These are phyloP conservation scores for Apamea sordens DNA, from an alignment of 2,888 invertebrate species.

Conservation along the genomic window DNA sequence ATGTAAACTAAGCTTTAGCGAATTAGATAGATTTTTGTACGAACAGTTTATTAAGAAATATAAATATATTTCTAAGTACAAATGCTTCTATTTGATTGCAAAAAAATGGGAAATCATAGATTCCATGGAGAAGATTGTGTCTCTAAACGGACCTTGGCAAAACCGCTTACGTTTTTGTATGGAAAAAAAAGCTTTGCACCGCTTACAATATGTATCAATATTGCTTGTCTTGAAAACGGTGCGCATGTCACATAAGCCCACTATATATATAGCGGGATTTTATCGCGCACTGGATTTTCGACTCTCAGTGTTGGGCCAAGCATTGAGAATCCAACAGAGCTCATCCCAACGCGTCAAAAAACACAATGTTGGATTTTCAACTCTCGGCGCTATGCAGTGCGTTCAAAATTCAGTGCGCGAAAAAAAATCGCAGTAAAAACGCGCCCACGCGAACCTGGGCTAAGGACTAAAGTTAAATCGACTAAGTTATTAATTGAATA, in stretches of 20 bases:
- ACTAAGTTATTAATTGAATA: neutral
- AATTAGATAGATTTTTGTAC: slow-evolving; percentile 29
- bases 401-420: too few species aligned
- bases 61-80: slow-evolving; percentile 8
- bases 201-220: slow-evolving; percentile 31
- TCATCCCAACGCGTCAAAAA: too few species aligned
- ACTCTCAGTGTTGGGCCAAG: neutral
- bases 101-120: slow-evolving; percentile 34
- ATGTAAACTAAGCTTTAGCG: slow-evolving; percentile 37
- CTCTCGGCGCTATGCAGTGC: too few species aligned
- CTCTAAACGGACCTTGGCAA: slow-evolving; percentile 37
- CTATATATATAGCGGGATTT: neutral
- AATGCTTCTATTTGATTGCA: slow-evolving; percentile 35
- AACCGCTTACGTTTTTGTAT: slow-evolving; percentile 20
- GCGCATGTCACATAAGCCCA: neutral
- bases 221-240: slow-evolving; percentile 31
- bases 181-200: slow-evolving; percentile 39
- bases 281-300: neutral
- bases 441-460: neutral
- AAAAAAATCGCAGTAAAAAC: too few species aligned
- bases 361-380: too few species aligned
- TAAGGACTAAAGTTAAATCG: neutral
- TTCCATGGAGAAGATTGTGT: slow-evolving; percentile 60
- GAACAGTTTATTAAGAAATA: slow-evolving; percentile 2
- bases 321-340: too few species aligned